These are phyloP conservation scores for Cotesia vestalis DNA, from an alignment of 1,140 invertebrate genomes.

Conservation along the genomic window DNA sequence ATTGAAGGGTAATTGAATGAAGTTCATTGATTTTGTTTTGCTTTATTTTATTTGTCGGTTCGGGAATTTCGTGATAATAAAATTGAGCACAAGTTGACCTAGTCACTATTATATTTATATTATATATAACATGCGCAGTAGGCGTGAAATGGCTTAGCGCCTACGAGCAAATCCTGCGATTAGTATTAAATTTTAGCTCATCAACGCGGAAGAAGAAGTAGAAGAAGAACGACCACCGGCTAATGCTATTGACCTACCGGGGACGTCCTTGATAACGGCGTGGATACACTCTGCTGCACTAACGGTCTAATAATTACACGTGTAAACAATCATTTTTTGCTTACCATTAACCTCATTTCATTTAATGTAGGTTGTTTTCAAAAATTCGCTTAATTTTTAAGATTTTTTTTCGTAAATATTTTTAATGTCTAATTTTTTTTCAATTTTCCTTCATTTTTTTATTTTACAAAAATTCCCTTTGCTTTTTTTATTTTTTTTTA, in stretches of 20 bases:
- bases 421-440: too few relatives aligned
- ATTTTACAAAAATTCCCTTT: too few relatives aligned
- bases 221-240: neutral
- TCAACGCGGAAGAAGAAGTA: conserved; percentile 2
- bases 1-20: neutral
- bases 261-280: conserved; percentile 24
- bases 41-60: too few relatives aligned
- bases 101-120: neutral
- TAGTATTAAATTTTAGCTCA: too few relatives aligned
- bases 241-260: conserved; percentile 2
- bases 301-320: conserved; percentile 6
- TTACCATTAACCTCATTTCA: too few relatives aligned
- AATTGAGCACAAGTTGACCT: conserved; percentile 8
- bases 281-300: conserved; percentile 11
- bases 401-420: too few relatives aligned
- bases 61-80: neutral
- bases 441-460: too few relatives aligned
- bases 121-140: neutral
- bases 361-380: too few relatives aligned
- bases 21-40: neutral
- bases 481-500: too few relatives aligned
- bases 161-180: neutral
- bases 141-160: conserved; percentile 3
- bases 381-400: too few relatives aligned
- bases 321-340: neutral